These are phyloP conservation scores for Lepidochitona cinerea DNA, from an alignment of 2,888 invertebrate species.

Conservation along the genomic window DNA sequence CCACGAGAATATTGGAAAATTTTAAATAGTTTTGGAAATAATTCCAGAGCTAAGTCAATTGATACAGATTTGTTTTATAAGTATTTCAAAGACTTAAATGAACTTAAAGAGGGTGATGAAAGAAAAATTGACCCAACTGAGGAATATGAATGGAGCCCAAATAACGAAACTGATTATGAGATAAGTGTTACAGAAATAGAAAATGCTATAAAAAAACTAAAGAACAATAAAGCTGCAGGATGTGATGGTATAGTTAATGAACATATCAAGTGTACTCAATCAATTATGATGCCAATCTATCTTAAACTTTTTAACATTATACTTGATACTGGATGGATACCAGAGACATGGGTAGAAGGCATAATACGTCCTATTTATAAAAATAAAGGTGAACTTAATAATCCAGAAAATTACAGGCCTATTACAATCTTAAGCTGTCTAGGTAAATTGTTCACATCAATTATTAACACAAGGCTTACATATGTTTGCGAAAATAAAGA, in stretches of 20 bases:
- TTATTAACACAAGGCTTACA: not conserved
- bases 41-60: too few relatives aligned
- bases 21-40: too few relatives aligned
- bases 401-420: not conserved
- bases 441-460: not conserved
- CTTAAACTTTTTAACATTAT: not conserved
- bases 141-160: not conserved
- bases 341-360: not conserved
- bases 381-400: not conserved
- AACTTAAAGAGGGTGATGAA: not conserved
- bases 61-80: not conserved
- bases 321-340: not conserved
- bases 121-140: not conserved
- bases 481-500: not conserved
- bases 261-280: not conserved
- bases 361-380: conserved; percentile 1
- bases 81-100: not conserved
- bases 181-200: not conserved
- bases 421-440: not conserved
- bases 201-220: not conserved
- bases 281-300: not conserved
- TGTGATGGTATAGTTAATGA: not conserved
- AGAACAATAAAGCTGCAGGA: not conserved
- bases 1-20: too few relatives aligned
- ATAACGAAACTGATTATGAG: not conserved